Evolutionary conservation across 2,113 vertebrate species (phyloP), one percentile per base, ranked within the genome.

Genomic region (Neodontobutis hainanensis): DNA sequence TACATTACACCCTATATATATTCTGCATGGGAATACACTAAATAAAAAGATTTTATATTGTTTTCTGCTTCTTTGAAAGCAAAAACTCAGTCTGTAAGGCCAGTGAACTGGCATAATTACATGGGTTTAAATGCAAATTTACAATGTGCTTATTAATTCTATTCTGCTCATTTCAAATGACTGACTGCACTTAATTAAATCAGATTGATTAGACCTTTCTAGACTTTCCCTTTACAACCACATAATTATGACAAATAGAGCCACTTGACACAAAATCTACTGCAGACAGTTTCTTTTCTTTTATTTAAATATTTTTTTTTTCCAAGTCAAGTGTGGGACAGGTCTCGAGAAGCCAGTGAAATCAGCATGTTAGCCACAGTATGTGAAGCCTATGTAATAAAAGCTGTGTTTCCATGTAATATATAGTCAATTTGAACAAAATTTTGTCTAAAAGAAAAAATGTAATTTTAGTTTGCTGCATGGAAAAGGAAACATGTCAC

Each of bases 181-280:
- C 88, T 93, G 91, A 91, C 90, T 94, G 91, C 90, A 92, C 89
- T 93, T 93, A 94, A 94, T 93, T 93, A 93, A 93, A 93, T 94
- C 92, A 89, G 91, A 92, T 92, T 93, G 93, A 93, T 93, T 94
- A 92, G 92, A 92, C 92, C 90, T 91, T 92, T 93, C 88, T 87
- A 84, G 88, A 87, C 88, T 90, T 89, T 92, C 89, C 86, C 87
- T 86, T 90, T 87, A 92, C 90, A 92, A 90, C 90, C 91, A 90
- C 90, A 89, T 93, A 92, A 93, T 93, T 93, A 93, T 93, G 91
- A 93, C 84, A 90, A 92, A 93, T 93, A 91, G 88, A 90, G 88
- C 81, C 83, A 88, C 89, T 91, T 90, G 89, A 91, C 89, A 89
- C 82, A 85, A 82, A 85, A 87, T 89, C 87, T 78, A 74, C 66